These are phyloP conservation scores for Cyanistes caeruleus DNA, from an alignment of 2,113 vertebrate species.

Conservation along the genomic window DNA sequence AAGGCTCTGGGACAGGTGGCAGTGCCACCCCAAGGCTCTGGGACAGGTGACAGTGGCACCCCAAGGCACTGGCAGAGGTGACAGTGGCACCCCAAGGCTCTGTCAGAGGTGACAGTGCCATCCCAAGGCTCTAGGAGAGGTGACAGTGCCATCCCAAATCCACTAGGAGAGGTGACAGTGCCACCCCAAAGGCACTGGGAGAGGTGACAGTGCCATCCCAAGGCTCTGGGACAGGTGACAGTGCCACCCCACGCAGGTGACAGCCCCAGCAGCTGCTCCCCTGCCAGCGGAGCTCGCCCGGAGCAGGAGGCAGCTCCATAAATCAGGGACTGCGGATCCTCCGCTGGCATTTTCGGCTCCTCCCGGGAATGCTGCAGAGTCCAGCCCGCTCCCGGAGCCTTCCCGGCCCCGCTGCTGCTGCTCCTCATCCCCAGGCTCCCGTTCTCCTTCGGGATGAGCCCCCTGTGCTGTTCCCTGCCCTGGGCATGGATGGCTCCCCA, in stretches of 20 bases:
- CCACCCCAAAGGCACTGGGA: too few relatives aligned
- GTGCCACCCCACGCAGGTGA: neutral
- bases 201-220: neutral
- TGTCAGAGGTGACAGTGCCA: neutral
- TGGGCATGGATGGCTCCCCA: neutral
- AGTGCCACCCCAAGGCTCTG: neutral
- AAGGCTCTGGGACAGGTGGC: neutral
- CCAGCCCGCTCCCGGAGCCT: neutral
- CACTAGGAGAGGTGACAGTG: neutral
- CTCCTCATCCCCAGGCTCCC: neutral
- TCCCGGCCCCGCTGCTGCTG: neutral
- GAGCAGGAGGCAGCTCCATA: neutral
- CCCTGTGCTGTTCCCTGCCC: neutral
- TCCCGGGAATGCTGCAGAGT: neutral
- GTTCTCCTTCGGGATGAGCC: accelerated
- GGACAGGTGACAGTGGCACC: too few relatives aligned
- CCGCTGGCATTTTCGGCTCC: neutral
- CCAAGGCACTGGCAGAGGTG: too few relatives aligned
- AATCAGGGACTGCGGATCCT: neutral
- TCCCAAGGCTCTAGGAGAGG: too few relatives aligned
- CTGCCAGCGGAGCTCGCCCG: accelerated
- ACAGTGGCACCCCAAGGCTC: neutral
- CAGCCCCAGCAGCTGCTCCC: neutral
- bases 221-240: accelerated
- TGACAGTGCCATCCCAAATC: neutral